A percentile compares a stretch with the other conserved stretches of the same genome.
These are phyloP conservation scores for Drosophila miranda DNA, from an alignment of 1,140 invertebrate genomes.

Conservation along the genomic window DNA sequence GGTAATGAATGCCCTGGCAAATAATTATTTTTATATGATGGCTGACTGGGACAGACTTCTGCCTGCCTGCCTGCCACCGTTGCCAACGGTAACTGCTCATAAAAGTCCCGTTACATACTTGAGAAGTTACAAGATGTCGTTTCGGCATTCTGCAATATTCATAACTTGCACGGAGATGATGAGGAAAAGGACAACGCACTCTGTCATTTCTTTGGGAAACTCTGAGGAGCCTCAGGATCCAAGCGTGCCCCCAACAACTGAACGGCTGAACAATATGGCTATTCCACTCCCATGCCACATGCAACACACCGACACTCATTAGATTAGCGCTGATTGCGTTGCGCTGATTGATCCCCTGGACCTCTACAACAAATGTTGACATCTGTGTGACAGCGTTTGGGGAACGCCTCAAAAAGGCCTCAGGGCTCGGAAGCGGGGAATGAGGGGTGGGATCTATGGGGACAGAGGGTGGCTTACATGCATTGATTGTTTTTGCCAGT, in stretches of 20 bases:
- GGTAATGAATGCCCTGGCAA: constrained; percentile 74
- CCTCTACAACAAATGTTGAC: constrained; percentile 44
- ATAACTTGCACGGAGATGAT: constrained; percentile 50
- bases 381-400: constrained; percentile 51
- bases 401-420: constrained; percentile 45
- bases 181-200: background rate
- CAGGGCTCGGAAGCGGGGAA: background rate
- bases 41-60: constrained; percentile 21
- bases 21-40: constrained; percentile 77
- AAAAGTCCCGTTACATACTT: constrained; percentile 60
- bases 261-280: constrained; percentile 21
- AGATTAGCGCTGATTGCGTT: constrained; percentile 67
- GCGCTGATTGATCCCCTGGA: constrained; percentile 2
- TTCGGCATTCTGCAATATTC: constrained; percentile 74
- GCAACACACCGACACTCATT: constrained; percentile 58
- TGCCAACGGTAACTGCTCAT: constrained; percentile 55
- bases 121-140: constrained; percentile 69
- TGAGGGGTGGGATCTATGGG: constrained; percentile 12
- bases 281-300: constrained; percentile 38
- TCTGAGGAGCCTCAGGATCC: too few relatives aligned
- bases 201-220: constrained; percentile 25
- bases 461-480: constrained; percentile 19
- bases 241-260: constrained; percentile 17
- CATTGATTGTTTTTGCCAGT: constrained; percentile 80
- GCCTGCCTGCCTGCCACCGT: constrained; percentile 24